phyloP scores from a whole-genome alignment of 2,888 invertebrate genomes.

The Phragmatobia fuliginosa region DNA sequence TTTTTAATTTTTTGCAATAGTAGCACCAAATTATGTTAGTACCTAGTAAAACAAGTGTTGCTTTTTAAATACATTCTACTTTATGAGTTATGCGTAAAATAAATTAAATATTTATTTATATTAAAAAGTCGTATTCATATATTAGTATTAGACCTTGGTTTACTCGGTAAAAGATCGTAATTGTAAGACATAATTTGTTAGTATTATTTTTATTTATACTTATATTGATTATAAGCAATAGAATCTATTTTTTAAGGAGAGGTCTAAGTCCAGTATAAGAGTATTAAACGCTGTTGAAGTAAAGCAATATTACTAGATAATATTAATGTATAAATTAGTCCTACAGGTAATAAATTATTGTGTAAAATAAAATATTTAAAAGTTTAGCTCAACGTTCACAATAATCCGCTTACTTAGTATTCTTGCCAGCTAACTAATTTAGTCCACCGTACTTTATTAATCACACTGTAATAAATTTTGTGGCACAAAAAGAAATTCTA shows the following conservation, averaged over 20 bases:
- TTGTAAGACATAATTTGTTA: too few relatives aligned
- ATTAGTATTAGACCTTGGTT: too few relatives aligned
- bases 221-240: too few relatives aligned
- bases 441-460: background rate
- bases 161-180: too few relatives aligned
- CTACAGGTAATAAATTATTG: background rate
- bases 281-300: too few relatives aligned
- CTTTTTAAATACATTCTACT: background rate
- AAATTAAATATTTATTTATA: too few relatives aligned
- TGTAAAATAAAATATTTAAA: background rate
- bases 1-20: background rate
- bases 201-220: too few relatives aligned
- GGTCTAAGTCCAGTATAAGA: too few relatives aligned
- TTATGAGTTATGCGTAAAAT: background rate
- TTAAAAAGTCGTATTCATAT: too few relatives aligned
- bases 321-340: too few relatives aligned
- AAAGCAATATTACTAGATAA: too few relatives aligned
- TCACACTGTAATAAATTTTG: background rate
- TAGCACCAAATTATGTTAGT: background rate
- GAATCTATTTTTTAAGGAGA: too few relatives aligned
- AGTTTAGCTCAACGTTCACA: background rate
- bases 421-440: background rate
- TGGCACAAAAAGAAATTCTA: conserved; percentile 1
- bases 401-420: background rate
- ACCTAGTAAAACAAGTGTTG: background rate